These are phyloP conservation scores for Sogatella furcifera DNA, from an alignment of 1,140 invertebrate species.

Conservation along the genomic window DNA sequence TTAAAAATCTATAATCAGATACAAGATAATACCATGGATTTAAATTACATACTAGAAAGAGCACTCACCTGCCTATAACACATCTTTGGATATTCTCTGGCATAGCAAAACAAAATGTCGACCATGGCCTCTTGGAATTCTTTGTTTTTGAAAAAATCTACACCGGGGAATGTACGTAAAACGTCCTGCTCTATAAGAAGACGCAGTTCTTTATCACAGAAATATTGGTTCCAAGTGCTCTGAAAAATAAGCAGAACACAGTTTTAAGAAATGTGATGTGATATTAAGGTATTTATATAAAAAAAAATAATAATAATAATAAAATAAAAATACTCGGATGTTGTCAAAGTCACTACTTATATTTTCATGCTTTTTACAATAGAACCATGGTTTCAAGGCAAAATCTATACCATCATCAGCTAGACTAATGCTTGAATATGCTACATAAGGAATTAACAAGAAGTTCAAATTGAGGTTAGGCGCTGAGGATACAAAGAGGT, in stretches of 20 bases:
- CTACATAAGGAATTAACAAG: too few relatives aligned
- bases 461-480: too few relatives aligned
- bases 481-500: too few relatives aligned
- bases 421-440: too few relatives aligned
- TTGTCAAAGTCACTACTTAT: too few relatives aligned
- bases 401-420: too few relatives aligned
- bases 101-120: slow-evolving; percentile 59
- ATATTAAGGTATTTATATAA: too few relatives aligned
- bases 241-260: slow-evolving; percentile 29
- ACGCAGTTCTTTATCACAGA: slow-evolving; percentile 63
- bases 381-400: too few relatives aligned
- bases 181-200: slow-evolving; percentile 68
- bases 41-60: neutral
- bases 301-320: too few relatives aligned
- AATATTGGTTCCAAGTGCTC: slow-evolving; percentile 73
- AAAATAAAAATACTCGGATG: too few relatives aligned
- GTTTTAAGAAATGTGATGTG: neutral
- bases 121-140: slow-evolving; percentile 59
- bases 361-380: too few relatives aligned
- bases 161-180: slow-evolving; percentile 65
- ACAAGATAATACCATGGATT: too few relatives aligned
- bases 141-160: slow-evolving; percentile 58
- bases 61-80: slow-evolving; percentile 55
- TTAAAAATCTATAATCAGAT: neutral
- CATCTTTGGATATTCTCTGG: slow-evolving; percentile 54